phyloP scores from a whole-genome alignment of 2,113 vertebrate species.

The Protobothrops mucrosquamatus region DNA sequence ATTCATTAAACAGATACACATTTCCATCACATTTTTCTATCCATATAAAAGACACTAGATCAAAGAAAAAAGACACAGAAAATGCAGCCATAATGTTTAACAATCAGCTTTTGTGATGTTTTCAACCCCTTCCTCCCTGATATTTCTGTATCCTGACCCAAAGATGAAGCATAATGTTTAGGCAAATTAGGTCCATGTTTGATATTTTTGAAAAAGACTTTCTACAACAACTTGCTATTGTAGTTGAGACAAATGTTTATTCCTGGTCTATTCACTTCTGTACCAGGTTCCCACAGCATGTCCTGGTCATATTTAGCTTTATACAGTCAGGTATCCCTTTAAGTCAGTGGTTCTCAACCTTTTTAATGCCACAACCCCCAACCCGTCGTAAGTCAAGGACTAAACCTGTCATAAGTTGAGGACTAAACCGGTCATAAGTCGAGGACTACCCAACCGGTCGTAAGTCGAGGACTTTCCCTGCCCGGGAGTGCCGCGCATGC shows the following conservation, averaged over 20 bases:
- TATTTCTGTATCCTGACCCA: neutral
- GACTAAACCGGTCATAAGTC: no score
- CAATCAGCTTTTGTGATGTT: neutral
- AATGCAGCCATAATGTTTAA: slow-evolving; percentile 37
- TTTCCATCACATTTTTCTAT: slow-evolving; percentile 29
- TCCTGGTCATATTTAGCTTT: neutral
- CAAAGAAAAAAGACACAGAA: slow-evolving; percentile 5
- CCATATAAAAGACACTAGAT: slow-evolving; percentile 38
- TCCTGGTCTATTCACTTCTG: neutral
- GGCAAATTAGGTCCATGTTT: neutral
- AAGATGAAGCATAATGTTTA: neutral
- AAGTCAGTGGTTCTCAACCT: no score
- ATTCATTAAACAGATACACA: slow-evolving; percentile 36
- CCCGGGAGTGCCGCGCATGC: no score
- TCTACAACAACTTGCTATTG: neutral
- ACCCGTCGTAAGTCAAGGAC: no score
- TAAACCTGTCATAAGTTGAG: no score
- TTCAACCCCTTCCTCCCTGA: neutral
- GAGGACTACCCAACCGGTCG: no score
- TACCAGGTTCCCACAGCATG: neutral
- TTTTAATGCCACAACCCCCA: no score
- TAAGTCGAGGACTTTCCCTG: no score
- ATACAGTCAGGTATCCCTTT: neutral
- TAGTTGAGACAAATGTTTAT: neutral
- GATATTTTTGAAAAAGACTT: neutral